phyloP scores from a whole-genome alignment of 1,140 invertebrate genomes.

The Bombus balteatus region DNA sequence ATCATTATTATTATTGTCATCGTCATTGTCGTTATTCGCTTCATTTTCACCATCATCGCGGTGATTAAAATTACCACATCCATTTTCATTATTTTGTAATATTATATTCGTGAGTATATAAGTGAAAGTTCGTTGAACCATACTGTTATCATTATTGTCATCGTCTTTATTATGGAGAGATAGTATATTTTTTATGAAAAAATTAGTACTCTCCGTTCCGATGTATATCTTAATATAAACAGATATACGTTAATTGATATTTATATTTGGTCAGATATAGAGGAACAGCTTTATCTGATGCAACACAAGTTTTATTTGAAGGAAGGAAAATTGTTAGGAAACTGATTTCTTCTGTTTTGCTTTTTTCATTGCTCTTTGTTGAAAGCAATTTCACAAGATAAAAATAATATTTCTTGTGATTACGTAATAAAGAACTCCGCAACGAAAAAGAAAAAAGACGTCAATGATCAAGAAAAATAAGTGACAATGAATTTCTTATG shows the following conservation, averaged over 20 bases:
- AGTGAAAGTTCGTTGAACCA: not conserved
- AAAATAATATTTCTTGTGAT: constrained; percentile 7
- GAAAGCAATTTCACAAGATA: constrained; percentile 19
- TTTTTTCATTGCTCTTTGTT: constrained; percentile 29
- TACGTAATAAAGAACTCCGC: constrained; percentile 69
- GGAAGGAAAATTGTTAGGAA: constrained; percentile 9
- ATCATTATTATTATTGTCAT: constrained; percentile 35
- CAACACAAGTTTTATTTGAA: constrained; percentile 34
- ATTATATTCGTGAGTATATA: not conserved
- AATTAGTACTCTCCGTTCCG: constrained; percentile 13
- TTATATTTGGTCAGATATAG: not conserved
- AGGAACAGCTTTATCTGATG: not conserved
- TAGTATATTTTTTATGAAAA: constrained; percentile 28
- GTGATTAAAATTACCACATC: constrained; percentile 11
- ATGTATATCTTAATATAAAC: constrained; percentile 6
- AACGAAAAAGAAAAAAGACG: constrained; percentile 35
- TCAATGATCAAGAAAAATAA: constrained; percentile 47
- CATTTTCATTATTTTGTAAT: constrained; percentile 38
- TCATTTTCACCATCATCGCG: constrained; percentile 51
- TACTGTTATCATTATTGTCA: not conserved
- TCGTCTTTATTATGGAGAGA: not conserved
- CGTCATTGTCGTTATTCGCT: constrained; percentile 21
- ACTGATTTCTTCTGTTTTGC: not conserved
- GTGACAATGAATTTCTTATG: constrained; percentile 49
- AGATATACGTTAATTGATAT: constrained; percentile 6